Evolutionary conservation across 2,113 vertebrate species (phyloP), one percentile per base, ranked within the genome.

Genomic region (Poecile atricapillus): DNA sequence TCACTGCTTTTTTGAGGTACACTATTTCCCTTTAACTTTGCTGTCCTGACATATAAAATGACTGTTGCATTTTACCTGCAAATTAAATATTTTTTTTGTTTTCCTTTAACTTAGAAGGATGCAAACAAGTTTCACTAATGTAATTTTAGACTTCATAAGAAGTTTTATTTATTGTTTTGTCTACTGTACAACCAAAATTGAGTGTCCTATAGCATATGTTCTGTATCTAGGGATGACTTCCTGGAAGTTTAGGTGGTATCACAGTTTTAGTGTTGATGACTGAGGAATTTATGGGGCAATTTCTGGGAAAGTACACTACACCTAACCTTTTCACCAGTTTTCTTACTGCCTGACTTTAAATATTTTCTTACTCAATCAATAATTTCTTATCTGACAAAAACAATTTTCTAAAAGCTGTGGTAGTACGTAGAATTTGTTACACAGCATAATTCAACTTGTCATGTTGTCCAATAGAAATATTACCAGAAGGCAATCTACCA

Each of bases 371-470:
- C 47, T 95, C 53, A 95, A 93, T 97, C 79, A 96, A 89, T 96
- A 96, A 95, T 97, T 97, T 96, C 92, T 93, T 84, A 96, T 87
- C 87, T 97, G 91, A 96, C 88, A 95, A 95, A 96, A 96, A 93
- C 43, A 95, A 94, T 97, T 97, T 68, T 95, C 91, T 93, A 93
- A 97, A 94, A 92, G 83, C 87, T 83, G 16, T 58, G 73, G 81
- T 94, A 91, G 53, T 94, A 95, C 76, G 69, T 94, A 91, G 94
- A 96, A 96, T 95, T 96, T 96, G 84, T 93, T 97, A 96, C 87
- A 93, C 70, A 93, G 64, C 84, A 44, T 97, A 97, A 97, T 95
- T 97, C 91, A 96, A 76, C 62, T 91, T 96, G 87, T 90, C 95
- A 92, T 90, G 52, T 92, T 96, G 81, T 95, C 92, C 85, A 95